phyloP scores from a whole-genome alignment of 2,797 vertebrate species.

The Epinephelus malabaricus region DNA sequence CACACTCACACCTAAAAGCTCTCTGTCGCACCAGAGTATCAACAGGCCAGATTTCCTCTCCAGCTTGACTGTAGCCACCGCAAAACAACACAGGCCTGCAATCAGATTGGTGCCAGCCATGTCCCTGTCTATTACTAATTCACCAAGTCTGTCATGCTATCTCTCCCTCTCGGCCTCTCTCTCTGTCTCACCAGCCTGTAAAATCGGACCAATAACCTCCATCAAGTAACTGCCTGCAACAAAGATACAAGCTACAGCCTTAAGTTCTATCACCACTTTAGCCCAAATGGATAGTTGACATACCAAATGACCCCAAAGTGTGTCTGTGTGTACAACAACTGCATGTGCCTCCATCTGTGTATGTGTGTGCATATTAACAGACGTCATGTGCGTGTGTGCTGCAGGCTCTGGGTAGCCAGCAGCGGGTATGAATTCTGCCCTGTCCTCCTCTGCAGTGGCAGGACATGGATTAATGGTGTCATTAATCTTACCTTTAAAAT shows the following conservation, averaged over 20 bases:
- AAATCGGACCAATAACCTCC: slow-evolving; percentile 42
- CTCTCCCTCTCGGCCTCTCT: neutral
- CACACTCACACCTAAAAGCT: slow-evolving; percentile 59
- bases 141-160: slow-evolving; percentile 37
- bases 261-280: slow-evolving; percentile 44
- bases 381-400: slow-evolving; percentile 30
- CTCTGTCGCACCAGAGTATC: slow-evolving; percentile 57
- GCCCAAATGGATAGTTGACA: slow-evolving; percentile 64
- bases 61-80: slow-evolving; percentile 31
- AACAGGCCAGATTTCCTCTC: slow-evolving; percentile 56
- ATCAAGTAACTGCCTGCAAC: slow-evolving; percentile 46
- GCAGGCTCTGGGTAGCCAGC: slow-evolving; percentile 50
- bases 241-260: slow-evolving; percentile 42
- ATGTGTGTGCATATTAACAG: slow-evolving; percentile 16
- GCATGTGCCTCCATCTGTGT: slow-evolving; percentile 8
- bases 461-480: slow-evolving; percentile 82
- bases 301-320: slow-evolving; percentile 58
- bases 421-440: slow-evolving; percentile 68
- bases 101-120: slow-evolving; percentile 46
- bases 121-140: slow-evolving; percentile 48
- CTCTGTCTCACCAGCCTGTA: slow-evolving; percentile 23
- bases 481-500: slow-evolving; percentile 84
- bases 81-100: slow-evolving; percentile 22
- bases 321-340: slow-evolving; percentile 40
- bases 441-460: slow-evolving; percentile 66